A percentile compares a stretch with the other conserved stretches of the same genome.
phyloP scores from a whole-genome alignment of 2,797 vertebrate genomes.

The Catostomus latipinnis region DNA sequence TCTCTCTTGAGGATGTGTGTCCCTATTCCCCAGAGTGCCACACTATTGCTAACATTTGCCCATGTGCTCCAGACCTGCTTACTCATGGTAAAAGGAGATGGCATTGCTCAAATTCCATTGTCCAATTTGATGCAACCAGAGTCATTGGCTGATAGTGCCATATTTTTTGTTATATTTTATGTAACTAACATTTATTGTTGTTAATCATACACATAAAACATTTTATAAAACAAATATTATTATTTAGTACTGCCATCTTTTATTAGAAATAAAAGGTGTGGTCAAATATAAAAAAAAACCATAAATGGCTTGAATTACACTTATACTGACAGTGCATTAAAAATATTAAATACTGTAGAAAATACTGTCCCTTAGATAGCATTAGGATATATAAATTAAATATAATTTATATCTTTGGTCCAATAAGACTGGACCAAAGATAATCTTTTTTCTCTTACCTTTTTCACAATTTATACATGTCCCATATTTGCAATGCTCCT shows the following conservation, averaged over 20 bases:
- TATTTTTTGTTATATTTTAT: conserved; percentile 7
- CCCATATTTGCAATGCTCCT: too few species aligned
- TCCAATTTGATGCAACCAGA: conserved; percentile 45
- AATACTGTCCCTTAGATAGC: neutral
- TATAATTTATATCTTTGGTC: too few species aligned
- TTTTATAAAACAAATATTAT: neutral
- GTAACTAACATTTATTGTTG: neutral
- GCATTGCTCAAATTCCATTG: conserved; percentile 61
- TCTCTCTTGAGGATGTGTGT: neutral
- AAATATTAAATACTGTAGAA: too few species aligned
- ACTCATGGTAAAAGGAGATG: conserved; percentile 72
- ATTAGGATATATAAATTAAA: too few species aligned
- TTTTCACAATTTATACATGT: too few species aligned
- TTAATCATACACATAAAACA: neutral
- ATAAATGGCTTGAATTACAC: neutral
- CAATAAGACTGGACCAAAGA: too few species aligned
- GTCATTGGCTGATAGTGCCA: neutral
- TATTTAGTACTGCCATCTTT: neutral
- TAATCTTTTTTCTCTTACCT: too few species aligned
- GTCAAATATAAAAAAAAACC: neutral
- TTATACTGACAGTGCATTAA: too few species aligned
- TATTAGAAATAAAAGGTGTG: neutral
- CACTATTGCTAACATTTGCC: conserved; percentile 25
- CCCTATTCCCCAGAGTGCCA: neutral
- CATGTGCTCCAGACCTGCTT: conserved; percentile 51